Conservation (phyloP, 2,797 vertebrate species). For the Anguilla marmorata region DNA sequence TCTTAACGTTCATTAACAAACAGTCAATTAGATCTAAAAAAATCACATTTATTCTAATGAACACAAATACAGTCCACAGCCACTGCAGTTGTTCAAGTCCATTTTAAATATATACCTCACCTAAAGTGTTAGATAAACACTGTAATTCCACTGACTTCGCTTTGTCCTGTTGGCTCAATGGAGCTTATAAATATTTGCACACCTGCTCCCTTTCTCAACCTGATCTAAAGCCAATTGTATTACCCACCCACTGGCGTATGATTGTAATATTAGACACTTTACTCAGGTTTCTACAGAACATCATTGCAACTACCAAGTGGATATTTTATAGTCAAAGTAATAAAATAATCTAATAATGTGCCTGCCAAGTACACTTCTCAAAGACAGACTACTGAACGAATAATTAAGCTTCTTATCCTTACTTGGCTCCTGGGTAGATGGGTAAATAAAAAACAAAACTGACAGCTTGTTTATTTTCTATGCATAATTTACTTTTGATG, state of each 20-base stretch:
- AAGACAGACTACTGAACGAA: slow-evolving; percentile 62
- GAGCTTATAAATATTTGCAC: slow-evolving; percentile 75
- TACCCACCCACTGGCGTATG: slow-evolving; percentile 52
- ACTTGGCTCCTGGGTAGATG: background rate
- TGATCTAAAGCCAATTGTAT: slow-evolving; percentile 50
- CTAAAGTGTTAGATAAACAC: background rate
- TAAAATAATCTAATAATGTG: background rate
- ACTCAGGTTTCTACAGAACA: slow-evolving; percentile 46
- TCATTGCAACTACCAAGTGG: slow-evolving; percentile 47
- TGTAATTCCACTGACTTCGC: background rate
- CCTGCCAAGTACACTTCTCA: slow-evolving; percentile 34
- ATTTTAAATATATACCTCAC: background rate
- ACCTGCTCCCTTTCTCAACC: slow-evolving; percentile 76
- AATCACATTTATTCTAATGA: too few relatives aligned
- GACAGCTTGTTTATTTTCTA: too few relatives aligned
- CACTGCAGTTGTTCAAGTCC: background rate
- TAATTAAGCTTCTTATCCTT: slow-evolving; percentile 41
- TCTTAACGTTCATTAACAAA: too few relatives aligned
- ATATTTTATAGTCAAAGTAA: background rate
- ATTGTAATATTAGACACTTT: slow-evolving; percentile 52
- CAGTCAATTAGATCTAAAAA: too few relatives aligned
- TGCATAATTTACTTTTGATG: too few relatives aligned
- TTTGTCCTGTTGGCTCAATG: slow-evolving; percentile 55
- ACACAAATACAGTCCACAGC: background rate
- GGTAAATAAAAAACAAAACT: background rate